Percentiles rank a stretch among this genome's conserved stretches.
These are phyloP conservation scores for Oxytorus armatus DNA, from an alignment of 2,888 invertebrate species.

Conservation along the genomic window DNA sequence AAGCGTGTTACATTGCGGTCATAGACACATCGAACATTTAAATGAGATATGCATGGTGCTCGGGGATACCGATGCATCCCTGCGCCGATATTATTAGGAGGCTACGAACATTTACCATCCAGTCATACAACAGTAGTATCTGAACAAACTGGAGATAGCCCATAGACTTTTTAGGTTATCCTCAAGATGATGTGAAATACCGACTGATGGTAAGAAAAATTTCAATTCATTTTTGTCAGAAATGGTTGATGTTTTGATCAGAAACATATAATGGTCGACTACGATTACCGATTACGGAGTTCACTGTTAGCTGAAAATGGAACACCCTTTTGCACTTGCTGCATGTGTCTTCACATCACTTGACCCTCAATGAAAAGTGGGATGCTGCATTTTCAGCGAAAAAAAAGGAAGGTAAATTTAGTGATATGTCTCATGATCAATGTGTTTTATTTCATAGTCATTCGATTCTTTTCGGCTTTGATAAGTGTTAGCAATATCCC, in stretches of 20 bases:
- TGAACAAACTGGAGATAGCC: no score
- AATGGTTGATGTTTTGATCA: background rate
- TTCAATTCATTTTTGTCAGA: background rate
- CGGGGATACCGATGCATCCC: background rate
- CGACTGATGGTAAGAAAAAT: background rate
- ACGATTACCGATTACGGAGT: no score
- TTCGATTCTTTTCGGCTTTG: slow-evolving; percentile 1
- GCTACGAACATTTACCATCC: no score
- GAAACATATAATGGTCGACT: no score
- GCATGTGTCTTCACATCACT: no score
- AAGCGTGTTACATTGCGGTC: background rate
- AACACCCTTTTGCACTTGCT: no score
- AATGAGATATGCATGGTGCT: background rate
- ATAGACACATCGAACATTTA: slow-evolving; percentile 2
- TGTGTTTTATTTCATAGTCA: background rate
- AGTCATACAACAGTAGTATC: no score
- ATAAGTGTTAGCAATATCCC: background rate
- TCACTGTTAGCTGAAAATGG: no score
- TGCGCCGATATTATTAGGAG: background rate
- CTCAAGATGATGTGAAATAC: background rate
- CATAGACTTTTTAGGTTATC: no score
- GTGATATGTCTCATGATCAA: background rate
- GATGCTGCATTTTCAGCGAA: no score
- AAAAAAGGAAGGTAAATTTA: no score
- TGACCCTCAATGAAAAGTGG: no score